Conservation (phyloP, 2,113 vertebrate species). For the Pyxicephalus adspersus region DNA sequence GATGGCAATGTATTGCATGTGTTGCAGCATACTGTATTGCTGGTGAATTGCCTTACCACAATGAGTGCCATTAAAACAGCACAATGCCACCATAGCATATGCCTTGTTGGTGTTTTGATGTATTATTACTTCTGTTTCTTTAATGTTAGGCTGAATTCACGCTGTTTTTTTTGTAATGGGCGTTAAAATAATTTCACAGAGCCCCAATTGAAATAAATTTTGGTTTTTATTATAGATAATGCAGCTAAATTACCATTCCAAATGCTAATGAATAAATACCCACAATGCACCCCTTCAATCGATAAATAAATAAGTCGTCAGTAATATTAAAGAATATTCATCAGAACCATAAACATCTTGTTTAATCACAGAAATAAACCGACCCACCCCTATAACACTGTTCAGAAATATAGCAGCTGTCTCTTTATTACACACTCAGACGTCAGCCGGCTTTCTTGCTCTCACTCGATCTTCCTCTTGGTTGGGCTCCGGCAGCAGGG, state of each 20-base stretch:
- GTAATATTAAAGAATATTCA: conserved; percentile 43
- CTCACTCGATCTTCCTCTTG: neutral
- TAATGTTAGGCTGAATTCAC: too few species aligned
- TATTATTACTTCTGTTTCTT: too few species aligned
- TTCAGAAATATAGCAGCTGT: conserved; percentile 45
- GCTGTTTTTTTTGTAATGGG: too few species aligned
- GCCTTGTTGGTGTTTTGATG: too few species aligned
- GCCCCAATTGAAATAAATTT: conserved; percentile 32
- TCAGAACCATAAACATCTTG: conserved; percentile 48
- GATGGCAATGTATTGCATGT: too few species aligned
- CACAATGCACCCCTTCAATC: conserved; percentile 51
- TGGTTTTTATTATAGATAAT: conserved; percentile 54
- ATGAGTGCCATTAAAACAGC: too few species aligned
- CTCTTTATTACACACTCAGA: conserved; percentile 24
- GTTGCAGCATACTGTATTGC: too few species aligned
- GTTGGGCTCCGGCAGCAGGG: neutral
- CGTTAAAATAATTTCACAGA: neutral
- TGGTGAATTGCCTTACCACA: too few species aligned
- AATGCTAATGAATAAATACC: conserved; percentile 57
- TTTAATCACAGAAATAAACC: conserved; percentile 52
- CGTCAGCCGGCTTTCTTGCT: neutral
- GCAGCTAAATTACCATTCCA: conserved; percentile 55
- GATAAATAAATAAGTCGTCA: conserved; percentile 49
- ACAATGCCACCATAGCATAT: too few species aligned
- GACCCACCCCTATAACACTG: conserved; percentile 19